These are phyloP conservation scores for Clamator glandarius DNA, from an alignment of 2,797 vertebrate species.

Conservation along the genomic window DNA sequence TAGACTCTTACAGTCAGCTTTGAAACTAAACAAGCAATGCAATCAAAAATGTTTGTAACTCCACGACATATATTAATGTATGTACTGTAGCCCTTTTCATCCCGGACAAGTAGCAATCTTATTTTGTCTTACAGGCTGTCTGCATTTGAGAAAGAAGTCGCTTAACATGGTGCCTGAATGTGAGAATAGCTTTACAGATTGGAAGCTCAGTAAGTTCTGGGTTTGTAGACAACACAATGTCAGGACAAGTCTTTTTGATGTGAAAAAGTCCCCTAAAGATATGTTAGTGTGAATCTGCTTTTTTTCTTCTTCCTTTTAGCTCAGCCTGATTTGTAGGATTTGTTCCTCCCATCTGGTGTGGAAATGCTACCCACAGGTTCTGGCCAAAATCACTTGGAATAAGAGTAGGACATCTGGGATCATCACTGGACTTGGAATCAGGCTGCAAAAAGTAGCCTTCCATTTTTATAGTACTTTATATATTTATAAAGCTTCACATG, in stretches of 20 bases:
- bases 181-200: not conserved
- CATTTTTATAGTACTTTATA: not conserved
- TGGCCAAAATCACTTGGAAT: not conserved
- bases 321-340: not conserved
- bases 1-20: not conserved
- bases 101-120: not conserved
- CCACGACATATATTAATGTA: not conserved
- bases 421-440: not conserved
- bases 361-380: not conserved
- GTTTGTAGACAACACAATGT: not conserved
- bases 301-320: not conserved
- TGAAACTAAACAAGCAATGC: not conserved
- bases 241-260: not conserved
- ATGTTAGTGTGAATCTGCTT: not conserved
- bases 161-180: not conserved
- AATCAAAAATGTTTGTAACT: not conserved
- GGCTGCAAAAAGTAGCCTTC: not conserved
- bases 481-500: accelerated
- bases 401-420: not conserved
- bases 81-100: not conserved
- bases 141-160: not conserved
- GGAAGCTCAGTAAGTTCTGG: not conserved
- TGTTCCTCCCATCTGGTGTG: not conserved
- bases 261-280: not conserved
- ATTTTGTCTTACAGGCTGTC: not conserved